Evolutionary conservation across 2,888 invertebrate genomes (phyloP), one percentile per base, ranked within the genome.

Genomic region (Electrophaes corylata): DNA sequence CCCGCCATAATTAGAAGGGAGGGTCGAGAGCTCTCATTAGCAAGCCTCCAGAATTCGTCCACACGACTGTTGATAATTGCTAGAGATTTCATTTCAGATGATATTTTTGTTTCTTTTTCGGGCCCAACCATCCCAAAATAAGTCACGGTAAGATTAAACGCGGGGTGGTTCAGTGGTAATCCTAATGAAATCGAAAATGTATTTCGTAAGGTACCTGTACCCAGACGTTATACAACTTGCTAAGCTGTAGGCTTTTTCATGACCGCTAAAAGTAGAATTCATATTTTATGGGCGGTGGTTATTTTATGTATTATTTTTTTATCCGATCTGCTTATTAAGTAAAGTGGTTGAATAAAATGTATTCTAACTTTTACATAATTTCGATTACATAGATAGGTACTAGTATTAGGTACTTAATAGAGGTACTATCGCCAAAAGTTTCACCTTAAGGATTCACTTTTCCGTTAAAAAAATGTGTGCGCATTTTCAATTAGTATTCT

Each of bases 1-100:
- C 66, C 64, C 63, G 52, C 51, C 58, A 69, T 72, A 77, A 76
- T 76, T 75, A 76, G 68, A 67, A 65, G 67, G 67, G 67, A 62
- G 66, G 67, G 66, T 65, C 70, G 55, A 57, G 65, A 33, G 53
- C 70, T 64, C 75, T 78, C 76, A 79, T 78, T 78, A 77, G 73
- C 64, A 65, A 64, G 46, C 59, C 46, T 29, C 45, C 52, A 44
- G 58, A 62, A 59, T 64, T 62, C 53, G 57, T 50, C 57, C 61
- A 59, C 54, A 54, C 54, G 51, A 47, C 55, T 51, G 41, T 31
- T 60, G 51, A 44, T 56, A 55, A 60, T 60, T 51, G 41, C 50
- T 43, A 19, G 35, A 55, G 51, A 60, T 60, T 55, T 60, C 14
- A 51, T 55, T 60, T 60, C 39, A 51, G 60, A 47, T 51, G 55